Conservation (phyloP, 2,888 invertebrate species). For the Xanthia togata region DNA sequence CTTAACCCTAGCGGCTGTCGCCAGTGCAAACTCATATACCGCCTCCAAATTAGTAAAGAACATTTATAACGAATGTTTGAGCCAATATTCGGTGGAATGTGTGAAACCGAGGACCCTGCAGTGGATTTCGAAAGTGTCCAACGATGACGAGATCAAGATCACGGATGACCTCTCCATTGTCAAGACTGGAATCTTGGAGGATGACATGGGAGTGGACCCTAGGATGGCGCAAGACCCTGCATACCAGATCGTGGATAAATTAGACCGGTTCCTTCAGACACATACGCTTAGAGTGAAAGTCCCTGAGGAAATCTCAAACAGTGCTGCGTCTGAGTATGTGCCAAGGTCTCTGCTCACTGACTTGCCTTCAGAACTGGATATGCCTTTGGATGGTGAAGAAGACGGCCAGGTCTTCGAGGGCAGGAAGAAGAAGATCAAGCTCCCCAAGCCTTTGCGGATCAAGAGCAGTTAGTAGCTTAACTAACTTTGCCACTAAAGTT, state of each 20-base stretch:
- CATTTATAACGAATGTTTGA: slow-evolving; percentile 92
- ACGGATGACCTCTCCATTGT: slow-evolving; percentile 94
- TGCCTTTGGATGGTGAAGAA: slow-evolving; percentile 92
- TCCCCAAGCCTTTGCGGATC: slow-evolving; percentile 88
- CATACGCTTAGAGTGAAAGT: slow-evolving; percentile 94
- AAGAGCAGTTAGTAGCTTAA: slow-evolving; percentile 84
- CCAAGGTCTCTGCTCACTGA: slow-evolving; percentile 92
- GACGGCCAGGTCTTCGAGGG: slow-evolving; percentile 86
- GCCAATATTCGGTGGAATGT: slow-evolving; percentile 93
- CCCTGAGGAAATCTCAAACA: slow-evolving; percentile 91
- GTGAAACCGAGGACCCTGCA: slow-evolving; percentile 94
- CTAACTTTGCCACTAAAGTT: slow-evolving; percentile 16
- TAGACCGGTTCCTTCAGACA: slow-evolving; percentile 94
- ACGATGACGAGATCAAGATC: slow-evolving; percentile 93
- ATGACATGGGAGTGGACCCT: slow-evolving; percentile 80
- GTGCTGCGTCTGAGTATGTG: slow-evolving; percentile 90
- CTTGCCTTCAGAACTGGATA: slow-evolving; percentile 92
- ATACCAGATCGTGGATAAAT: slow-evolving; percentile 92
- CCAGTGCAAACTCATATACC: slow-evolving; percentile 86
- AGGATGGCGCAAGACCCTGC: slow-evolving; percentile 90
- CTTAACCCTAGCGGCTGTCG: slow-evolving; percentile 79
- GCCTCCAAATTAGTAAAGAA: slow-evolving; percentile 92
- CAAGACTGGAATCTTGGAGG: slow-evolving; percentile 90
- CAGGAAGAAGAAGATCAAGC: slow-evolving; percentile 89
- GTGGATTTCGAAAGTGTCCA: slow-evolving; percentile 93